These are phyloP conservation scores for Cosmia pyralina DNA, from an alignment of 2,888 invertebrate genomes.

Conservation along the genomic window DNA sequence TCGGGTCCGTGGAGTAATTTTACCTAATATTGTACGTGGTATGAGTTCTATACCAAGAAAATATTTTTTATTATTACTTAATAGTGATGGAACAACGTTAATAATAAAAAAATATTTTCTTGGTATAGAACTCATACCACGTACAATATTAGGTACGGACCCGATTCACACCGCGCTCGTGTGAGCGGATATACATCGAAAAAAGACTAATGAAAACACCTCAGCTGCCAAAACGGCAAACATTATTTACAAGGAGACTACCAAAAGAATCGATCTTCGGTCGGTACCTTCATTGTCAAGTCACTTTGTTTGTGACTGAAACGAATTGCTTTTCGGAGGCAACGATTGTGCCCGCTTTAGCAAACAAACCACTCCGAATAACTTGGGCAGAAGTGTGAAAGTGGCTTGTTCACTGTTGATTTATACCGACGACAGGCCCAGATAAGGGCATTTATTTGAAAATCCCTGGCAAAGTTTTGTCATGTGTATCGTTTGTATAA, in stretches of 20 bases:
- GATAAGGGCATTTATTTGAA: slow-evolving; percentile 79
- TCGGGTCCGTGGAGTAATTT: no score
- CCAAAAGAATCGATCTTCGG: slow-evolving; percentile 65
- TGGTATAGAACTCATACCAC: no score
- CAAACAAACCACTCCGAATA: slow-evolving; percentile 77
- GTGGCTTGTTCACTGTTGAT: slow-evolving; percentile 76
- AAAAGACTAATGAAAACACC: background rate
- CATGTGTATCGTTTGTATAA: slow-evolving; percentile 71
- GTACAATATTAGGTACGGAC: no score
- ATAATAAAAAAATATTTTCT: no score
- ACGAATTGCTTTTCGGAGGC: slow-evolving; percentile 76
- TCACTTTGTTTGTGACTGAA: slow-evolving; percentile 75
- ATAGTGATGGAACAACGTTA: no score
- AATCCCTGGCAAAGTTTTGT: slow-evolving; percentile 70
- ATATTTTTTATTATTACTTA: no score
- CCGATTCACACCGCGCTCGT: no score
- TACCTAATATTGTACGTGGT: no score
- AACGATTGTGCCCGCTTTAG: slow-evolving; percentile 74
- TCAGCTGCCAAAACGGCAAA: slow-evolving; percentile 43
- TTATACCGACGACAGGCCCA: slow-evolving; percentile 77
- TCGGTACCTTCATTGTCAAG: slow-evolving; percentile 75
- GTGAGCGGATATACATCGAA: no score
- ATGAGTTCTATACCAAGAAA: no score
- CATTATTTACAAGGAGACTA: slow-evolving; percentile 64
- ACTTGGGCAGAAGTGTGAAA: slow-evolving; percentile 75